Evolutionary conservation across 2,113 vertebrate genomes (phyloP).

Genomic region (Dromaius novaehollandiae): DNA sequence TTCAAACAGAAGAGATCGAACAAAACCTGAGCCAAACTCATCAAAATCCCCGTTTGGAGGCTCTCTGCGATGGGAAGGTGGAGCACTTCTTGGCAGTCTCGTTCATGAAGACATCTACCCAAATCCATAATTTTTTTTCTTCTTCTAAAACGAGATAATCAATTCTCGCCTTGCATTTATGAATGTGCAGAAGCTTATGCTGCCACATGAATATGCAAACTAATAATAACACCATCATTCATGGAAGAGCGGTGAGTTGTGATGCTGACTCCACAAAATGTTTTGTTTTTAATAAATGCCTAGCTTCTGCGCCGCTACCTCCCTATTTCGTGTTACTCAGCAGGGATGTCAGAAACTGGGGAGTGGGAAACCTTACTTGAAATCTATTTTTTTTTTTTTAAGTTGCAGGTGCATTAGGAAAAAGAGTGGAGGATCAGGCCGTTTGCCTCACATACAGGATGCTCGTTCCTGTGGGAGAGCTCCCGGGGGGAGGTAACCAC

Average conservation of each 20-base stretch:
- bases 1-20: not conserved
- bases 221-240: no score
- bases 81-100: not conserved
- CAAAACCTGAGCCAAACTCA: not conserved
- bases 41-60: not conserved
- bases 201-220: not conserved
- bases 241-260: not conserved
- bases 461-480: not conserved
- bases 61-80: not conserved
- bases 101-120: not conserved
- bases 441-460: accelerated
- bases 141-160: not conserved
- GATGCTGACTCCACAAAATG: not conserved
- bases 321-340: not conserved
- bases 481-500: accelerated
- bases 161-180: not conserved
- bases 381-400: no score
- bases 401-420: not conserved
- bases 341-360: not conserved
- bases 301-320: not conserved
- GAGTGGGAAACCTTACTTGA: not conserved
- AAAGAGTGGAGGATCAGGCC: not conserved
- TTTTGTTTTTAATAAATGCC: not conserved
- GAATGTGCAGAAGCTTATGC: not conserved
- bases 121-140: not conserved